Base-by-base conservation (phyloP, 2,888 invertebrate genomes). In the Drosophila tanythrix region DNA sequence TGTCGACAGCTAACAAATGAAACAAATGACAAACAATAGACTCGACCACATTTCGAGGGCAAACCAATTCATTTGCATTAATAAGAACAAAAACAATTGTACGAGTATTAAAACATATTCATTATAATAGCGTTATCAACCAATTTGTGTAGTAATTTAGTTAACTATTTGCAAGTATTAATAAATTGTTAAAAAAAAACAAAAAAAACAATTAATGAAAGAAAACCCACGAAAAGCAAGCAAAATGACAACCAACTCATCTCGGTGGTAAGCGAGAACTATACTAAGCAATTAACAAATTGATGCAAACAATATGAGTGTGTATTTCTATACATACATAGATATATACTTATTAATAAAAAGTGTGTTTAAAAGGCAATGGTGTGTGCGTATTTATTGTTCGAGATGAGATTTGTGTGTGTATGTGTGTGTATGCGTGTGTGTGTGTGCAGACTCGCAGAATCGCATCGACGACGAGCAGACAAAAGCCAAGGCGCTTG, bases 271-370 rank as follows among this genome's bases (percentile, higher is more conserved):
- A 43, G 40, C 33, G 73, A 67, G 46, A 64, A 69, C 64, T 74
- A 70, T 76, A 81, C 76, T 87, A 86, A 84, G 87, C 78, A 78
- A 84, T 87, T 89, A 80, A 89, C 85, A 89, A 86, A 86, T 84
- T 84, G 80, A 86, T 84, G 25, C 46, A 46, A 46, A 46, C 46
- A 25, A 84, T 87, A 75, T 69, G 73, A 18, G 63, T 15, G 48
- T 35, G 65, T 35, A 56, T 50, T 52, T 38, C 51, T 25, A 60
- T 57, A 53, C 56, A 57, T 57, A 68, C 18, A 68, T 78, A 70
- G 66, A 70, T 74, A 74, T 79, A 77, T 73, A 78, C 70, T 56
- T 79, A 89, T 82, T 81, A 82, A 89, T 82, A 82, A 88, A 88
- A 87, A 85, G 74, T 88, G 88, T 87, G 87, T 89, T 87, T 85